Evolutionary conservation across 2,113 vertebrate genomes (phyloP).

Genomic region (Petroica traversi): DNA sequence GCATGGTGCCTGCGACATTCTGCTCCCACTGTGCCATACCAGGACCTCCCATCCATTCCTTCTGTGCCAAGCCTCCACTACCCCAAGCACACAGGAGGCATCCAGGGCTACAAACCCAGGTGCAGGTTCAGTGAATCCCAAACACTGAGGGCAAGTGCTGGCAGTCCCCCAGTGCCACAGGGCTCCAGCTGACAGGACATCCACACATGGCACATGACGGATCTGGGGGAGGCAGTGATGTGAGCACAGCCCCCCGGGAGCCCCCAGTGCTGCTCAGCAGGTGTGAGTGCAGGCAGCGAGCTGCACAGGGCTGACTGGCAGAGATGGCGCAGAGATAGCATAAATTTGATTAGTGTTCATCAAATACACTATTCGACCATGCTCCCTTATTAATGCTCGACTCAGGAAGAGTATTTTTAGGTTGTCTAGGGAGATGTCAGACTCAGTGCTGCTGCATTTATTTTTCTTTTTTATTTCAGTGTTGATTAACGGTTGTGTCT

Average conservation of each 20-base stretch:
- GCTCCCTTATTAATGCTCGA: background rate
- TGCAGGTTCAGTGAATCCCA: background rate
- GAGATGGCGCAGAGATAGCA: background rate
- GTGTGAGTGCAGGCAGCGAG: background rate
- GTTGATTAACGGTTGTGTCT: background rate
- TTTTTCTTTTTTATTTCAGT: background rate
- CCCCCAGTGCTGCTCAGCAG: background rate
- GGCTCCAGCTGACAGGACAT: background rate
- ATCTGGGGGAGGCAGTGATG: accelerated
- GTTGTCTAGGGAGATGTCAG: conserved; percentile 41
- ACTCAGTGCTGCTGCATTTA: background rate
- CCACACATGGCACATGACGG: background rate
- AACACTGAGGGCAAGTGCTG: background rate
- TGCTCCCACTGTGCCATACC: background rate
- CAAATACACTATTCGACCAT: conserved; percentile 30
- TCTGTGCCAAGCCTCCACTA: background rate
- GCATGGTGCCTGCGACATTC: background rate
- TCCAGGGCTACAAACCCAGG: background rate
- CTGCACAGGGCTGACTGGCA: background rate
- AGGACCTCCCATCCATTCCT: background rate
- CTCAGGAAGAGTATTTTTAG: conserved; percentile 55
- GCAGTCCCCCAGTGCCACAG: background rate
- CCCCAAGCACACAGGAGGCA: background rate
- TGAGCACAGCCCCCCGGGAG: background rate
- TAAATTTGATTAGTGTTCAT: conserved; percentile 54